Evolutionary conservation across 2,888 invertebrate genomes (phyloP), one percentile per base, ranked within the genome.

Genomic region (Cylloceria caligata): DNA sequence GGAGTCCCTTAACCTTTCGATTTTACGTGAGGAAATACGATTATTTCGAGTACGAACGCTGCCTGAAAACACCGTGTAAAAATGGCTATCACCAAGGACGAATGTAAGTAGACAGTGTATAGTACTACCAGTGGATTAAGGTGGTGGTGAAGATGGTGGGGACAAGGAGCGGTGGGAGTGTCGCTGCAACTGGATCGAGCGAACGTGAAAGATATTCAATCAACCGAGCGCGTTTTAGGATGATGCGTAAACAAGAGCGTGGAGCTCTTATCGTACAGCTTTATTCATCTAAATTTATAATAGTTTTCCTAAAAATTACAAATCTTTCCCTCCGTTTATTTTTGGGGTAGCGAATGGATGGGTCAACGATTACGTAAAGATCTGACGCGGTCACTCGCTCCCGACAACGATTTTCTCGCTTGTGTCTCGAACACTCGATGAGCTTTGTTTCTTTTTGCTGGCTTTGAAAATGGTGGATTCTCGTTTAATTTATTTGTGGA

Each of bases 61-160:
- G 34, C 57, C 11, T 16, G 62, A 21, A 64, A 36, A 42, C 47
- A 42, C 13, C 27, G 68, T 47, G 19, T 64, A 86, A 92, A 90
- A 86, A 93, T 93, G 92, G 90, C 89, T 76, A 88, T 92, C 88
- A 91, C 89, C 85, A 92, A 88, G 85, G 90, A 92, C 86, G 92
- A 93, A 89, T 87, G 93, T 93, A 90, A 93, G 93, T 93, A 91
- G 78, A 73, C 64, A 60, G 34, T 16, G 60, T 36, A 36, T 9
- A 36, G 19, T 60, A 19, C 6, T 60, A 3, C 1, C 16, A 36
- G 34, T 19, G 60, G 60, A n/a, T n/a, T 60, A 24, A 52, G 11
- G 11, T 57, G 24, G 21, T 57, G 45, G 47, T 19, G 67, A 52
- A 3, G 27, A 6, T 16, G 67, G 74, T 19, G 45, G 57, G 64